Conservation (phyloP, 2,113 vertebrate genomes). For the Oceanites oceanicus region DNA sequence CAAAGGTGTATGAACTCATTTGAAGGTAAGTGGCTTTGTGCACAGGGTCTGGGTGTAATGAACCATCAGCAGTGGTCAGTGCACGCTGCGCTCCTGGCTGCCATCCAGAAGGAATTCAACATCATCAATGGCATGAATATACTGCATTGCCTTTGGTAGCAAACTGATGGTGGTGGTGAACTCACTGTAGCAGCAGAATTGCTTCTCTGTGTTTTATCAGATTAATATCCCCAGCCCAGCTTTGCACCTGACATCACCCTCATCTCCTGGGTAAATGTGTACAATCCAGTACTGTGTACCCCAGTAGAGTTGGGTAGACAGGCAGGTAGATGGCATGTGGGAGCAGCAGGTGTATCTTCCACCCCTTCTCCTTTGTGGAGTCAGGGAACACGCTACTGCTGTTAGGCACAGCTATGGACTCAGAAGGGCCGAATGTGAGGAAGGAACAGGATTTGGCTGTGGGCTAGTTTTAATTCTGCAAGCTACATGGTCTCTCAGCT, state of each 20-base stretch:
- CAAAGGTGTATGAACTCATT: not conserved
- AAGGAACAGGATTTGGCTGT: not conserved
- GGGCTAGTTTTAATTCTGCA: not conserved
- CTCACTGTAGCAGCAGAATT: not conserved
- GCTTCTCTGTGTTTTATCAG: not conserved
- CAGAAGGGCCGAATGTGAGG: not conserved
- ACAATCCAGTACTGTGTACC: not conserved
- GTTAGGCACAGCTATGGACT: no score
- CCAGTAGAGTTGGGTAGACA: not conserved
- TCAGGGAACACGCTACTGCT: not conserved
- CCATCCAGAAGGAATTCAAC: not conserved
- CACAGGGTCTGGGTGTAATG: not conserved
- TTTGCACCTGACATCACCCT: not conserved
- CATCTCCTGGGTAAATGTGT: not conserved
- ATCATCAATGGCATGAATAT: not conserved
- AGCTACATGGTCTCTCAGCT: not conserved
- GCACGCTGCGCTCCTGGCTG: not conserved
- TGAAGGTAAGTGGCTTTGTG: not conserved
- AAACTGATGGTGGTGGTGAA: not conserved
- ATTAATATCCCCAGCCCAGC: not conserved
- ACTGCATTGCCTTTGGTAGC: not conserved
- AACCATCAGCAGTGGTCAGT: not conserved
- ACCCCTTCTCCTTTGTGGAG: rapidly evolving
- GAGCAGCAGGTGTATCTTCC: not conserved
- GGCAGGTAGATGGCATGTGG: not conserved